A percentile compares a stretch with the other conserved stretches of the same genome.
These are phyloP conservation scores for Palaemon carinicauda DNA, from an alignment of 1,140 invertebrate genomes.

Conservation along the genomic window DNA sequence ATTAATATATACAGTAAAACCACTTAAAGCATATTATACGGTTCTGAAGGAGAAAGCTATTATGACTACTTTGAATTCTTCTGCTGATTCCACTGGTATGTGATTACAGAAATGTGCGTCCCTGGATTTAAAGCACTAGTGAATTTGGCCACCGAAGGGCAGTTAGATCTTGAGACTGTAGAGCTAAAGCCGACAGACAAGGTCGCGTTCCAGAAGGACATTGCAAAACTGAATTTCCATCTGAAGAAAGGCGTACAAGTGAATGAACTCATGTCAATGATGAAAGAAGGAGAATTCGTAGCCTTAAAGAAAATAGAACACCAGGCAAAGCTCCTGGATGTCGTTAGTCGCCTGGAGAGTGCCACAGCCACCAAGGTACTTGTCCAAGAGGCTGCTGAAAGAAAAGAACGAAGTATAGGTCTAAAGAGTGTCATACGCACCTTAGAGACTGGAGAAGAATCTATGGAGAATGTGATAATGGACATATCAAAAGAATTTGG, in stretches of 20 bases:
- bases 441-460: conserved; percentile 53
- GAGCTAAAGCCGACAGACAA: conserved; percentile 49
- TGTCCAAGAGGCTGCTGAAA: conserved; percentile 51
- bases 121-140: conserved; percentile 58
- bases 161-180: conserved; percentile 55
- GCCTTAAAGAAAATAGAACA: conserved; percentile 36
- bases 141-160: conserved; percentile 49
- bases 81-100: conserved; percentile 22
- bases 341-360: conserved; percentile 41
- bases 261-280: conserved; percentile 58
- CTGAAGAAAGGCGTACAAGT: conserved; percentile 58
- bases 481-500: conserved; percentile 59
- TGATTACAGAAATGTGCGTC: conserved; percentile 58
- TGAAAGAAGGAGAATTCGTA: conserved; percentile 57
- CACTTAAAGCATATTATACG: too few relatives aligned
- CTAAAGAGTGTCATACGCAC: conserved; percentile 48
- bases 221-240: conserved; percentile 54
- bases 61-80: background rate
- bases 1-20: too few relatives aligned
- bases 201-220: conserved; percentile 46
- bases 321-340: conserved; percentile 51
- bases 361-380: conserved; percentile 55
- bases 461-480: conserved; percentile 58
- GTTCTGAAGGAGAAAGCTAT: background rate
- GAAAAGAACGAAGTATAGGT: conserved; percentile 44